These are phyloP conservation scores for Iphiclides podalirius DNA, from an alignment of 2,888 invertebrate genomes.

Conservation along the genomic window DNA sequence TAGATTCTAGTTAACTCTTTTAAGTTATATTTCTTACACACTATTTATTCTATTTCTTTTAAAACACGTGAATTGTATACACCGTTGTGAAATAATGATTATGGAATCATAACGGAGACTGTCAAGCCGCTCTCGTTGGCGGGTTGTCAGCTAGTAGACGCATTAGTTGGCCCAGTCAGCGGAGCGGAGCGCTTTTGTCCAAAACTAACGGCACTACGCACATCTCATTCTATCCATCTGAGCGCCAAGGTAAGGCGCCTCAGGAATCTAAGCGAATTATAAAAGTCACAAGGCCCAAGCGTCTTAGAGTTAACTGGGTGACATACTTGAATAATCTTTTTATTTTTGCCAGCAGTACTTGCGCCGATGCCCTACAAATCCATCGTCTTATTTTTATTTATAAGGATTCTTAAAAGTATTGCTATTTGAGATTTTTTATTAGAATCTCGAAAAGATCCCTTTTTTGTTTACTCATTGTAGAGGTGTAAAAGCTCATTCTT, in stretches of 20 bases:
- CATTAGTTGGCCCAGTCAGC: slow-evolving; percentile 28
- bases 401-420: too few species aligned
- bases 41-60: too few species aligned
- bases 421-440: too few species aligned
- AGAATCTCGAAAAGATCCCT: too few species aligned
- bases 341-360: not conserved
- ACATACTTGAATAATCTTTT: slow-evolving; percentile 6
- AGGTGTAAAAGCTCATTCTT: too few species aligned
- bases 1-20: too few species aligned
- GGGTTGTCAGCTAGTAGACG: slow-evolving; percentile 5
- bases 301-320: not conserved
- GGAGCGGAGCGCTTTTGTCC: slow-evolving; percentile 43
- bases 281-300: not conserved
- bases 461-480: too few species aligned
- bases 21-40: too few species aligned
- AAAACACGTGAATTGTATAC: too few species aligned
- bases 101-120: slow-evolving; percentile 5
- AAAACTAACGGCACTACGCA: slow-evolving; percentile 39
- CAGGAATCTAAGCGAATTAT: not conserved
- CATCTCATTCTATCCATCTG: slow-evolving; percentile 6
- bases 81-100: too few species aligned
- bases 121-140: not conserved
- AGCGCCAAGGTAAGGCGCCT: slow-evolving; percentile 1
- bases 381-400: not conserved
- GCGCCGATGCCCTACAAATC: not conserved